Percentiles rank a stretch among this genome's conserved stretches.
Evolutionary conservation across 2,888 invertebrate genomes (phyloP).

Genomic region (Pherbina coryleti): DNA sequence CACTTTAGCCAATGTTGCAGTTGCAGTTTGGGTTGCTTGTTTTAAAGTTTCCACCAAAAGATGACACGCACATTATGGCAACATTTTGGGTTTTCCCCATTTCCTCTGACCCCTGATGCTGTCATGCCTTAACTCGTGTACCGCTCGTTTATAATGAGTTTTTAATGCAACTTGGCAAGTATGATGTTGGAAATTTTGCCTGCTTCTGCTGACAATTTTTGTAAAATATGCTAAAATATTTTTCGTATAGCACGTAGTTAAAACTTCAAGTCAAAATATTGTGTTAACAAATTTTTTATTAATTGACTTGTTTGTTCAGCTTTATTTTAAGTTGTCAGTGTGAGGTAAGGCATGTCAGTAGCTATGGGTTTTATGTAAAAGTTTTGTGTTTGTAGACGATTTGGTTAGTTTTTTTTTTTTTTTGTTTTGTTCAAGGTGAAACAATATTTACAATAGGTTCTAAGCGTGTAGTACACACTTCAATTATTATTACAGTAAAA

Average conservation of each 20-base stretch:
- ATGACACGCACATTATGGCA: slow-evolving; percentile 15
- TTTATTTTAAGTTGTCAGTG: background rate
- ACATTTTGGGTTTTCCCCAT: background rate
- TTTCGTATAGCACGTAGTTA: background rate
- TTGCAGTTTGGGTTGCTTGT: background rate
- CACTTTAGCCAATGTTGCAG: slow-evolving; percentile 5
- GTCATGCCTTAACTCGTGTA: no score
- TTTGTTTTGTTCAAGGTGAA: no score
- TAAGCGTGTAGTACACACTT: no score
- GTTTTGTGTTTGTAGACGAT: no score
- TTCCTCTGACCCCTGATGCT: background rate
- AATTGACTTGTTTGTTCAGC: slow-evolving; percentile 2
- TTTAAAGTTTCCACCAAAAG: background rate
- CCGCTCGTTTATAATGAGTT: slow-evolving; percentile 18
- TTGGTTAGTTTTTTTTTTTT: no score
- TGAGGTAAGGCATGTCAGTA: background rate
- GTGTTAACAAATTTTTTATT: slow-evolving; percentile 5
- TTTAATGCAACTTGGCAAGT: slow-evolving; percentile 34
- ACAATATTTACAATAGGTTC: no score
- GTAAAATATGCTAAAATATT: background rate
- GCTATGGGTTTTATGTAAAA: no score
- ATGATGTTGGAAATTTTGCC: background rate
- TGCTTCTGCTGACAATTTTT: slow-evolving; percentile 10
- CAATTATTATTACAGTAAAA: no score
- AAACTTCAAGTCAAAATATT: background rate